Percentiles rank a stretch among this genome's conserved stretches.
phyloP scores from a whole-genome alignment of 92 coral and sea anemone genomes.

The Parazoanthus darwini region DNA sequence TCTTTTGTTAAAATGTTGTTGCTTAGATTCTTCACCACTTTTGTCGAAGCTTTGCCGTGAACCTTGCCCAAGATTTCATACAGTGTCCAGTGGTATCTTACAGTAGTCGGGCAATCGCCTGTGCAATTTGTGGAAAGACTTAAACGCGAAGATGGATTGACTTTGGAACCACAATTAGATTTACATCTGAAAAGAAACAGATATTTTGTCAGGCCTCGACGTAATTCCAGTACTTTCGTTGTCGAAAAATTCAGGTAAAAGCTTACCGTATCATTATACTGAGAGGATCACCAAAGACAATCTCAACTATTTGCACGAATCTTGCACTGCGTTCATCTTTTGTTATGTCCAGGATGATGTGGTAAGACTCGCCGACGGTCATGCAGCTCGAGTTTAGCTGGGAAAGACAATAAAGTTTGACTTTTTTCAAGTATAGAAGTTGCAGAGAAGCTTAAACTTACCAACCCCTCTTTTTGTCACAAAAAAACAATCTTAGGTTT shows the following conservation, averaged over 20 bases:
- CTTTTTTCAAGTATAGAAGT: no score
- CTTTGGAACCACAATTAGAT: constrained; percentile 41
- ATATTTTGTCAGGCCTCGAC: no score
- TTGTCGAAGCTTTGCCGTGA: neutral
- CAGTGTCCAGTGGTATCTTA: neutral
- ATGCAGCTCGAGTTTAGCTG: constrained; percentile 7
- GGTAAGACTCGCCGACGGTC: neutral
- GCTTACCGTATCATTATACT: neutral
- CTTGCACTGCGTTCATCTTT: neutral
- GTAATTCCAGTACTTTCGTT: no score
- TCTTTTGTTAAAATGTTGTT: neutral
- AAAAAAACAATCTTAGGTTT: neutral
- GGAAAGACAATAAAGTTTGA: neutral
- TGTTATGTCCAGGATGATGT: neutral
- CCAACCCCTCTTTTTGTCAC: neutral
- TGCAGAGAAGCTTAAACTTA: no score
- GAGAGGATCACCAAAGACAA: neutral
- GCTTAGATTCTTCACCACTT: neutral
- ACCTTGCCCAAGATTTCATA: neutral
- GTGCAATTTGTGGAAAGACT: constrained; percentile 18
- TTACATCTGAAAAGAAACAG: constrained; percentile 16
- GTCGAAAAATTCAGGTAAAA: no score
- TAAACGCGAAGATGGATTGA: constrained; percentile 42
- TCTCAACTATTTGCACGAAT: neutral
- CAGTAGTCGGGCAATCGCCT: neutral